Evolutionary conservation across 2,888 invertebrate species (phyloP).

Genomic region (Proisotoma minuta): DNA sequence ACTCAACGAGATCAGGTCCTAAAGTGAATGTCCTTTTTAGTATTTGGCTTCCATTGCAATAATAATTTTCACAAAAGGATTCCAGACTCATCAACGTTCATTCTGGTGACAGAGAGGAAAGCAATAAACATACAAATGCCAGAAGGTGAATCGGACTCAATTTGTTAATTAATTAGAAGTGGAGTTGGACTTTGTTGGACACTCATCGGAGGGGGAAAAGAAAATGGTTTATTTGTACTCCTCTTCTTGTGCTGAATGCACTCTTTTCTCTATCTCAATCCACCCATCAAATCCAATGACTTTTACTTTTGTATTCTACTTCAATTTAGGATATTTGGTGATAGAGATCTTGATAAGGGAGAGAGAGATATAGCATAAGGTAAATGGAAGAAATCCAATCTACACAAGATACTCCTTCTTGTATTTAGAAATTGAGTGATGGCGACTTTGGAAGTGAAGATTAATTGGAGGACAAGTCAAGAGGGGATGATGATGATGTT

Average conservation of each 20-base stretch:
- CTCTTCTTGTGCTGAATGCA: background rate
- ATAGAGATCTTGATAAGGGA: background rate
- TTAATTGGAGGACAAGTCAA: background rate
- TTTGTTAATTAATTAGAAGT: conserved; percentile 40
- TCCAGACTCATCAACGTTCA: too few species aligned
- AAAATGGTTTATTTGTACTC: background rate
- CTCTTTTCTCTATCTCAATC: too few species aligned
- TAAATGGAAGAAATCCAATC: conserved; percentile 3
- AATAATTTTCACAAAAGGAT: too few species aligned
- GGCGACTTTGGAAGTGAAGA: too few species aligned
- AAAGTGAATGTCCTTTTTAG: too few species aligned
- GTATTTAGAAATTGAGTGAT: conserved; percentile 3
- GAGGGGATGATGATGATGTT: background rate
- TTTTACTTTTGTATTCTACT: background rate
- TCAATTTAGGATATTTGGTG: conserved; percentile 1
- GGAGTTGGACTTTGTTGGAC: background rate
- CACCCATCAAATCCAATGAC: background rate
- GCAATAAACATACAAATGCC: conserved; percentile 1
- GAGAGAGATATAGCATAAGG: conserved; percentile 1
- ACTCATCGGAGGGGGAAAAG: background rate
- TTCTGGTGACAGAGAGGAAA: too few species aligned
- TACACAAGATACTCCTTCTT: background rate
- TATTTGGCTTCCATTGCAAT: too few species aligned
- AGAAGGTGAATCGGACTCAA: conserved; percentile 21
- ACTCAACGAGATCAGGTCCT: too few species aligned